Evolutionary conservation across 2,113 vertebrate species (phyloP).

Genomic region (Phocoena phocoena): DNA sequence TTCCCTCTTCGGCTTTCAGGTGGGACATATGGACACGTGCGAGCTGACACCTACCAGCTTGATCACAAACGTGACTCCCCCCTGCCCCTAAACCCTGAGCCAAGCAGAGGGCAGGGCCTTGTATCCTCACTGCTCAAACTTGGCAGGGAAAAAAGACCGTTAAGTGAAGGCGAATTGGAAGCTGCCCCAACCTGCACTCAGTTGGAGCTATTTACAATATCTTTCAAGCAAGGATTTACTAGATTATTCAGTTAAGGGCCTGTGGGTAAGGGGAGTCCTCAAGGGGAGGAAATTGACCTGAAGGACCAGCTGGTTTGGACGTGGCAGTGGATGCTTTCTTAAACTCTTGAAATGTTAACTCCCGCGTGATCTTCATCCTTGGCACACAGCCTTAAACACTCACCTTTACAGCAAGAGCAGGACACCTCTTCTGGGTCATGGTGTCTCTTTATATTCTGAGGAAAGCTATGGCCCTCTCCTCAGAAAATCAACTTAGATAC

Average conservation of each 20-base stretch:
- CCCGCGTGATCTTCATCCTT: not conserved
- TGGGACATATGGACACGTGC: not conserved
- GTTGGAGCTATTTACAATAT: conserved; percentile 77
- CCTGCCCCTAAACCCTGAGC: not conserved
- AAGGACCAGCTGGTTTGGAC: conserved; percentile 63
- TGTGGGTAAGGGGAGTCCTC: not conserved
- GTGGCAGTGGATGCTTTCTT: conserved; percentile 41
- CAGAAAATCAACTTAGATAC: not conserved
- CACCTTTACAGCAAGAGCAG: not conserved
- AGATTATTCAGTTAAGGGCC: conserved; percentile 68
- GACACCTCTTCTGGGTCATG: not conserved
- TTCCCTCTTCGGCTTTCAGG: not conserved
- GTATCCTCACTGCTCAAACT: conserved; percentile 71
- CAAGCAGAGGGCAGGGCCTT: not conserved
- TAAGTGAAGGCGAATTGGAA: conserved; percentile 80
- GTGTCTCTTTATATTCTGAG: not conserved
- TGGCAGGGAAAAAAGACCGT: conserved; percentile 64
- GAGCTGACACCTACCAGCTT: not conserved
- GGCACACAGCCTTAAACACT: not conserved
- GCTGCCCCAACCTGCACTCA: conserved; percentile 76
- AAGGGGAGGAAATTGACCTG: not conserved
- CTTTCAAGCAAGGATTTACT: conserved; percentile 75
- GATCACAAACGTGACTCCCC: not conserved
- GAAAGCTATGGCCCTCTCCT: not conserved
- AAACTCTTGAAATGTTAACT: not conserved